Conservation (phyloP, 2,888 invertebrate species). For the Catocala fraxini region DNA sequence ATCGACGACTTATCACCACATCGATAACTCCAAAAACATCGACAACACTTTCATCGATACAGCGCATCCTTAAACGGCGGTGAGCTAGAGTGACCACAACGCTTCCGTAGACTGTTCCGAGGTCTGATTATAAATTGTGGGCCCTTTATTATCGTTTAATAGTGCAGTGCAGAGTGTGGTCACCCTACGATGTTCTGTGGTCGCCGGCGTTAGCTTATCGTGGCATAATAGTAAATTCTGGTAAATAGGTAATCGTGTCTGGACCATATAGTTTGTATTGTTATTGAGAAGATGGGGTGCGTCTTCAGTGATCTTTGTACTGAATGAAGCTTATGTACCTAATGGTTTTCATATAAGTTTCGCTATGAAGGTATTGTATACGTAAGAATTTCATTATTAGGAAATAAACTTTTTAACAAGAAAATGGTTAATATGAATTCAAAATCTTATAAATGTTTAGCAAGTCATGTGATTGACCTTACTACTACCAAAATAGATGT, state of each 20-base stretch:
- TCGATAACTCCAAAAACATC: slow-evolving; percentile 19
- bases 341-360: too few species aligned
- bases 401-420: too few species aligned
- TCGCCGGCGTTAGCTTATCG: not conserved
- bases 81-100: slow-evolving; percentile 52
- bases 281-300: not conserved
- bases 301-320: too few species aligned
- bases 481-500: too few species aligned
- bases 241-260: slow-evolving; percentile 1
- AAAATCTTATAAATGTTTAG: too few species aligned
- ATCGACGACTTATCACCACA: too few species aligned
- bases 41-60: slow-evolving; percentile 6
- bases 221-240: slow-evolving; percentile 6
- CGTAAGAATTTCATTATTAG: too few species aligned
- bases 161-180: slow-evolving; percentile 41
- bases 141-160: slow-evolving; percentile 49
- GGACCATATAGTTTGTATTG: not conserved
- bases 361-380: too few species aligned
- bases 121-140: slow-evolving; percentile 51
- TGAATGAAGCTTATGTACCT: too few species aligned
- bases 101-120: slow-evolving; percentile 44
- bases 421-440: too few species aligned
- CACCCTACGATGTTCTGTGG: slow-evolving; percentile 33
- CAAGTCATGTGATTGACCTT: too few species aligned
- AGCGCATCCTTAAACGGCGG: slow-evolving; percentile 33